Base-by-base conservation (phyloP, 1,140 invertebrate species). In the Pseudoatta argentina region DNA sequence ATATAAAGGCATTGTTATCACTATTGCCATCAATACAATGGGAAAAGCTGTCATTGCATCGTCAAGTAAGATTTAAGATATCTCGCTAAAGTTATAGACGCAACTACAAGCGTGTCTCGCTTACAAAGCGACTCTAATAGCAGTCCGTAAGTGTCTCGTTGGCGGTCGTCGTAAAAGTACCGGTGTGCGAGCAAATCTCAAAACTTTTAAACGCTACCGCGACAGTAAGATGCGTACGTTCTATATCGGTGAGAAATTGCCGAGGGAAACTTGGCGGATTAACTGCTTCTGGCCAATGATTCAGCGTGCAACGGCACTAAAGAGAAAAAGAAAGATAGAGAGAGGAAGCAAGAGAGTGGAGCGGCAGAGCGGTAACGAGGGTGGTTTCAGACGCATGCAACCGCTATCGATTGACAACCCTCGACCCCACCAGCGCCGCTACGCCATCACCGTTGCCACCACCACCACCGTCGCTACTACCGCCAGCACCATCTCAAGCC, bases 351-450 rank as follows among this genome's bases (percentile, higher is more conserved):
- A 44, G 71, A 61, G 85, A 14, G 24, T 34, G 67, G 53, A 59
- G 10, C 48, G 57, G n/a, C 72, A 48, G 67, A 83, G 59, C 48
- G 66, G 67, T 67, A 75, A 73, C 75, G 79, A 82, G 88, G 90
- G 79, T 91, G 86, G 81, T 66, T 91, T 88, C 78, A 81, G 87
- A 91, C 88, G 87, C 89, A 87, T 92, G 88, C 89, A 92, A 90
- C 89, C 89, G 82, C 83, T 93, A 93, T 93, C 91, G 92, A 93
- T 93, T 93, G 91, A 93, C 92, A 88, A 87, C 82, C 91, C 85
- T 89, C 86, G 51, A 63, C 75, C 71, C 64, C 82, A 71, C 77
- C 55, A 86, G 63, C 27, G 69, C 51, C 18, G 63, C 88, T 57
- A 79, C 82, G 77, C 69, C 86, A 72, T 82, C 83, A 59, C 51